These are phyloP conservation scores for Seira musarum DNA, from an alignment of 2,888 invertebrate species.

Conservation along the genomic window DNA sequence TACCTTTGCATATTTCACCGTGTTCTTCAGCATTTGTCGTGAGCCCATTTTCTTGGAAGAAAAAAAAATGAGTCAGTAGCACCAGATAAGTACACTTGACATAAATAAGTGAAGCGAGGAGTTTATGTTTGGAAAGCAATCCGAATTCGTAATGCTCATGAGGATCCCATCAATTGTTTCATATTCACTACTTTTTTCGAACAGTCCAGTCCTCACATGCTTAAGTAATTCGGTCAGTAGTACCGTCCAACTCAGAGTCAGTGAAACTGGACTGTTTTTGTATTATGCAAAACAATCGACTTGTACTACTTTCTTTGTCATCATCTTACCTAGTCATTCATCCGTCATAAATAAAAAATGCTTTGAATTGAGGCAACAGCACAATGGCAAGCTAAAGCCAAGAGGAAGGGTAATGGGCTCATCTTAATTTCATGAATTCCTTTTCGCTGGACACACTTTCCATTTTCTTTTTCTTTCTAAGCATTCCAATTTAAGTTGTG, in stretches of 20 bases:
- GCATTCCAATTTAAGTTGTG: too few species aligned
- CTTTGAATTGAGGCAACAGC: neutral
- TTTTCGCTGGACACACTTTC: neutral
- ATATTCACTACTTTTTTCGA: too few species aligned
- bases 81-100: too few species aligned
- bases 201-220: neutral
- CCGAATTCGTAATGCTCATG: neutral
- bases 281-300: neutral
- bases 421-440: neutral
- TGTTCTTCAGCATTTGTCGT: too few species aligned
- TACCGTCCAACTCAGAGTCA: too few species aligned
- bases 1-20: too few species aligned
- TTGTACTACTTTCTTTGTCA: neutral
- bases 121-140: neutral
- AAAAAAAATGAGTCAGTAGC: too few species aligned
- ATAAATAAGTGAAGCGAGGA: neutral
- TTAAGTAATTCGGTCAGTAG: neutral
- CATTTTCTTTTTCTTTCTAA: too few species aligned
- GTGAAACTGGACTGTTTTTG: too few species aligned
- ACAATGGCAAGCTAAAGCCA: neutral
- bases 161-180: neutral
- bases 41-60: too few species aligned
- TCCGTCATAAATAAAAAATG: neutral
- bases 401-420: neutral
- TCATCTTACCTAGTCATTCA: neutral